Base-by-base conservation (phyloP, 2,113 vertebrate genomes). In the Scalopus aquaticus region DNA sequence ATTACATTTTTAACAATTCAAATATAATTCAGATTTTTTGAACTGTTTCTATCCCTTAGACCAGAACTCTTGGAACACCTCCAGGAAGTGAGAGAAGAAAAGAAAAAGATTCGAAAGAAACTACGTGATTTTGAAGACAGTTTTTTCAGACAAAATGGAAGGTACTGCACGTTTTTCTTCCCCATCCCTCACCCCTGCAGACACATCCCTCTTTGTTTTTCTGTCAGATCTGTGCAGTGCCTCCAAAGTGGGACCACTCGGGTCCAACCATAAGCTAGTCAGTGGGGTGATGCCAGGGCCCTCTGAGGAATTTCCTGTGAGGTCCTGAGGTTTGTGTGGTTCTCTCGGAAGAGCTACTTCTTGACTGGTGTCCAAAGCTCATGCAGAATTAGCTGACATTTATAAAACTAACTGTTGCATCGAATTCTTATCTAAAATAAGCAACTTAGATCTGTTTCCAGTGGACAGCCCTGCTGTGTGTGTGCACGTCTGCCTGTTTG, bases 71-170 rank as follows among this genome's bases (percentile, higher is more conserved):
- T 99, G 95, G 99, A 99, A 97, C 99, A 99, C 95, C 99, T 99
- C 64, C 99, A 99, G 88, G 99, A 99, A 97, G 98, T 99, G 74
- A 98, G 99, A 92, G 99, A 99, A 97, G 99, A 99, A 97, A 99
- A 99, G 97, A 99, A 99, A 97, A 98, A 98, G 79, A 99, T 99
- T 97, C 98, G 99, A 93, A 99, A 99, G 97, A 99, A 98, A 97
- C 98, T 99, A 95, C 99, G 99, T 96, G 99, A 99, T 86, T 99
- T 99, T 69, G 99, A 99, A 98, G 99, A 99, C 79, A 99, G 98
- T 96, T 99, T 99, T 98, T 99, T 99, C 94, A 98, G 99, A 93
- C 99, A 99, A 91, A 99, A 99, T 26, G 99, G 99, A 98, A 99
- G 99, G 99, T 99, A 98, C 96, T 17, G 3, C 30, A 0, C 62